Evolutionary conservation across 2,113 vertebrate genomes (phyloP).

Genomic region (Chroicocephalus ridibundus): DNA sequence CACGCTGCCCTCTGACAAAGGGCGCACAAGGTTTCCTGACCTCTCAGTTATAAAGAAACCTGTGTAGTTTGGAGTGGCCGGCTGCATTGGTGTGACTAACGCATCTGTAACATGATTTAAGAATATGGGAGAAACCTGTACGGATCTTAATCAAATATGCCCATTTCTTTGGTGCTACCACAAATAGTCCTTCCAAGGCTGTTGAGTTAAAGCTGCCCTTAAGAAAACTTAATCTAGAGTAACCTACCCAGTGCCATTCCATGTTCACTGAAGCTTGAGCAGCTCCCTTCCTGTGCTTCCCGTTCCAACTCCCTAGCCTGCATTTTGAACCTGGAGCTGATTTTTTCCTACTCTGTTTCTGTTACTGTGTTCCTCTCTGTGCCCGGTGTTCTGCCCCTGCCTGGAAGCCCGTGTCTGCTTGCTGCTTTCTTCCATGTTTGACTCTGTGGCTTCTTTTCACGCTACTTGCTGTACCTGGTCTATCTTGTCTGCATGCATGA

Average conservation of each 20-base stretch:
- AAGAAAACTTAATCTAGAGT: not conserved
- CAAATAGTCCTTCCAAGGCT: not conserved
- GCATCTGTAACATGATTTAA: fast-evolving
- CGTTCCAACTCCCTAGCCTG: not conserved
- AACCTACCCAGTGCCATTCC: not conserved
- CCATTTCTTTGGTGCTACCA: not conserved
- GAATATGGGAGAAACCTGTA: not conserved
- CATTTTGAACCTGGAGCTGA: not conserved
- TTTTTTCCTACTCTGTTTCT: not conserved
- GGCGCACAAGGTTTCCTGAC: not conserved
- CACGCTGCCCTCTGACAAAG: fast-evolving
- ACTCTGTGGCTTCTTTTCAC: not conserved
- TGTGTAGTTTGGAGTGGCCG: not conserved
- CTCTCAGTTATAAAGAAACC: not conserved
- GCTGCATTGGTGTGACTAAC: not conserved
- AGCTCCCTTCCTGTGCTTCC: not conserved
- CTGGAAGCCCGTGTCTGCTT: not conserved
- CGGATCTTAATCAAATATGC: not conserved
- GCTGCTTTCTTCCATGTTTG: not conserved
- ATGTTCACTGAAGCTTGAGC: not conserved
- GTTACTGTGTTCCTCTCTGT: not conserved
- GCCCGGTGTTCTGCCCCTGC: not conserved
- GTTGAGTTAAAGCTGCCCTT: not conserved
- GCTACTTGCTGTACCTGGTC: not conserved
- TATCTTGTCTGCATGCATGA: not conserved